Base-by-base conservation (phyloP, 1,140 invertebrate species). In the Eriocheir sinensis region DNA sequence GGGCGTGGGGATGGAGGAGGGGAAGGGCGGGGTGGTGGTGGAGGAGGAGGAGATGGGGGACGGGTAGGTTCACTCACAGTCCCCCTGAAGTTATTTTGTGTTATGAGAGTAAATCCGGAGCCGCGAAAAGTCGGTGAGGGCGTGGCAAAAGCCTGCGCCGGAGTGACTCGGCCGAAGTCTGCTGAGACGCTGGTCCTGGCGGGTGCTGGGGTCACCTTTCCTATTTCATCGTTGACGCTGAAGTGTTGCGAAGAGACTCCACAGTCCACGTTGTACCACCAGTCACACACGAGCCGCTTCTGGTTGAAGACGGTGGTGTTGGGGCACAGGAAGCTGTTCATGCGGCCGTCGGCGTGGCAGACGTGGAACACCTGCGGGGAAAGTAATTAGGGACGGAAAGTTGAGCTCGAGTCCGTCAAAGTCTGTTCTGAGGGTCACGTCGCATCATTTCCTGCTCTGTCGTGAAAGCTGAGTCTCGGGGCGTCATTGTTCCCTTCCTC, bases 281-380 rank as follows among this genome's bases (percentile, higher is more conserved):
- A 94, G 79, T 94, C 93, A 72, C 93, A 94, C n/a, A 94, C 93
- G 8, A 94, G 89, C 80, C 36, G 34, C 93, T 60, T 72, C 41
- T 97, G 97, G 94, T 97, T 97, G 96, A 97, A 97, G 60, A 97
- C 96, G 21, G 97, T 97, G 83, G 97, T 97, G 88, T 97, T 97
- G 36, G 97, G 97, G 95, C 97, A 97, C 0, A 97, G 96, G 94
- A 97, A 97, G 3, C 97, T 97, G 91, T 97, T 97, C 92, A 97
- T 97, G 0, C 97, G 96, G 30, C 97, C 97, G 72, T 97, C 97
- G 2, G 96, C 96, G 95, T 97, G 97, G 94, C 97, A 97, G 44
- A 97, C 97, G 96, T 97, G 97, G 96, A 97, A 97, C 0, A 97
- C 97, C 97, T 97, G 96, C 32, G 96, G 95, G 88, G 86, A 92